Percentiles rank a stretch among this genome's conserved stretches.
These are phyloP conservation scores for Myzus persicae DNA, from an alignment of 1,140 invertebrate species.

Conservation along the genomic window DNA sequence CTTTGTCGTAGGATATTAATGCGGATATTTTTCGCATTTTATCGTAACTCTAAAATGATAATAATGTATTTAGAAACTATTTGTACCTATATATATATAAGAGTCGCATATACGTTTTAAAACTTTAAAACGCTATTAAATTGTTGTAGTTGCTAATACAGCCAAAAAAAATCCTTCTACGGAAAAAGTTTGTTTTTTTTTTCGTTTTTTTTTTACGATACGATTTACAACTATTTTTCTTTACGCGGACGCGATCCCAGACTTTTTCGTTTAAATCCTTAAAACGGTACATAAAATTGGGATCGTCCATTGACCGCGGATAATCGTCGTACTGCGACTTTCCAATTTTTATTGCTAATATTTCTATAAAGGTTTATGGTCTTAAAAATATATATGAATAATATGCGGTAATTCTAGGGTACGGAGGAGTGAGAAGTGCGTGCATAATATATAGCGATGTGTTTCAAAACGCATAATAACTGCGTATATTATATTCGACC, in stretches of 20 bases:
- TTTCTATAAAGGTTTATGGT: not conserved
- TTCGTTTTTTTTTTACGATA: not conserved
- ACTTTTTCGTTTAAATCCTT: not conserved
- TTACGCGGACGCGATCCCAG: not conserved
- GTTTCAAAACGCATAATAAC: not conserved
- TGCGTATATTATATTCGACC: not conserved
- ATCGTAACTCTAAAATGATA: not conserved
- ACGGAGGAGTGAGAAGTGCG: not conserved
- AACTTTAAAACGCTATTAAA: slow-evolving; percentile 1
- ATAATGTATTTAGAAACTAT: slow-evolving; percentile 9
- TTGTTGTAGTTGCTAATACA: not conserved
- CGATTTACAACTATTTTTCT: not conserved
- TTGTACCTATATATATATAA: not conserved
- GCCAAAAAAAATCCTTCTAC: not conserved
- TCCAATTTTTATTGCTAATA: not conserved
- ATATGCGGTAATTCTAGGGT: not conserved
- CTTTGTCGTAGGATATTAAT: not conserved
- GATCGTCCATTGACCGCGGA: not conserved
- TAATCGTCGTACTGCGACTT: not conserved
- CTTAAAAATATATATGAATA: not conserved
- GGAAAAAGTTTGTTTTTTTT: not conserved
- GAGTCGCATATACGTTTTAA: not conserved
- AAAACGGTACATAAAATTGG: not conserved
- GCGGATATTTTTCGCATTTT: not conserved
- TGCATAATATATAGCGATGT: not conserved